Evolutionary conservation across 2,888 invertebrate species (phyloP).

Genomic region (Argyresthia goedartella): DNA sequence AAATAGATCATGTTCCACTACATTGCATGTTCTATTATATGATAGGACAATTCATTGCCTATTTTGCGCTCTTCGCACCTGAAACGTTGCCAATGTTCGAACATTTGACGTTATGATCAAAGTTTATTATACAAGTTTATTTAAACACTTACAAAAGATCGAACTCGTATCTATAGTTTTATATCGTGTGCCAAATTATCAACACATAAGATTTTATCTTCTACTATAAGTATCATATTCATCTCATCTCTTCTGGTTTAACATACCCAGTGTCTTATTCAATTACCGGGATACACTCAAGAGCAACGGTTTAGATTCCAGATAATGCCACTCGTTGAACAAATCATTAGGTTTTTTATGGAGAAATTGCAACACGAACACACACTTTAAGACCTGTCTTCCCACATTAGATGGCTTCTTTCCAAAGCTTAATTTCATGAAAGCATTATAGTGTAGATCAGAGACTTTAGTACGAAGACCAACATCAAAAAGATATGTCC

Average conservation of each 20-base stretch:
- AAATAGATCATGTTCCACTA: neutral
- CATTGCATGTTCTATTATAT: neutral
- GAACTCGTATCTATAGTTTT: no score
- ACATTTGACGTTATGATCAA: no score
- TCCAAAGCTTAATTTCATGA: slow-evolving; percentile 1
- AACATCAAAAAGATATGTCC: slow-evolving; percentile 40
- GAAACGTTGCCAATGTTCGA: neutral
- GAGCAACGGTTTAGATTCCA: no score
- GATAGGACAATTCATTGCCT: neutral
- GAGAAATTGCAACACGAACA: neutral
- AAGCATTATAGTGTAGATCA: slow-evolving; percentile 3
- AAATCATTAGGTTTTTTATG: neutral
- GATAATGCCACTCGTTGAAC: no score
- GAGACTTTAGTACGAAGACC: slow-evolving; percentile 1
- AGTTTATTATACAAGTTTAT: no score
- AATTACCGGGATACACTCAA: no score
- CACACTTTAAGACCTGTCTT: neutral
- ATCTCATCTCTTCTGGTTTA: no score
- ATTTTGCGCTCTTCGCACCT: neutral
- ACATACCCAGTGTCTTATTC: no score
- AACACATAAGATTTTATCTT: no score
- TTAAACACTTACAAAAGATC: no score
- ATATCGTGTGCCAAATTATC: no score
- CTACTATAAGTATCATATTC: no score
- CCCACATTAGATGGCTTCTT: slow-evolving; percentile 1